These are phyloP conservation scores for Alosa alosa DNA, from an alignment of 2,113 vertebrate species.

Conservation along the genomic window DNA sequence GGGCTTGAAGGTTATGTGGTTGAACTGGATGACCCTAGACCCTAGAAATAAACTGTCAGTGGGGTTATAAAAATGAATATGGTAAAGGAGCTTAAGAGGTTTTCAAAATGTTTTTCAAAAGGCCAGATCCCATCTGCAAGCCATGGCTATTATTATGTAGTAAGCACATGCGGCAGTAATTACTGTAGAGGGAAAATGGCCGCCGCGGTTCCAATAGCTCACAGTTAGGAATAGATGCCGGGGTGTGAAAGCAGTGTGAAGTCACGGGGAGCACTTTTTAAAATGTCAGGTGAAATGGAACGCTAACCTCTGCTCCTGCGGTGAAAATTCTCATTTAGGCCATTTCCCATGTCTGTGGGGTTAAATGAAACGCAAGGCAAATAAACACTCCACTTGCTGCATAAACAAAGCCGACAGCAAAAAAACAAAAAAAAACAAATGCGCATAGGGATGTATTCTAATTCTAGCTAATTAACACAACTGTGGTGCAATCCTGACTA, in stretches of 20 bases:
- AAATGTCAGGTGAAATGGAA: constrained; percentile 12
- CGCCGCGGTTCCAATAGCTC: neutral
- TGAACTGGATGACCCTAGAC: neutral
- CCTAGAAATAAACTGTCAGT: constrained; percentile 1
- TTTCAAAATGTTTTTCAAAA: neutral
- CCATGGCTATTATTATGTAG: constrained; percentile 35
- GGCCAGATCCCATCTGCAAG: constrained; percentile 19
- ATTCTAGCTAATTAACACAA: neutral
- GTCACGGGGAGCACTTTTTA: neutral
- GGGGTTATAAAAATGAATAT: neutral
- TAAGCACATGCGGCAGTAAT: constrained; percentile 52
- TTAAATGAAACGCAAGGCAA: neutral
- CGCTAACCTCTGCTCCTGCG: neutral
- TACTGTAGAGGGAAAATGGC: constrained; percentile 40
- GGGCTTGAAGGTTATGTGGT: neutral
- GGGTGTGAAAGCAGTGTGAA: constrained; percentile 14
- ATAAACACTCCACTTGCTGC: neutral
- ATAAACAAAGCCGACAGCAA: neutral
- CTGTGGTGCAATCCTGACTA: neutral
- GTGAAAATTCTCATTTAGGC: neutral
- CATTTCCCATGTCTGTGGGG: neutral
- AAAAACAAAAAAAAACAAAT: neutral
- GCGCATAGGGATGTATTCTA: neutral
- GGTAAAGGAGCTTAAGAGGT: neutral
- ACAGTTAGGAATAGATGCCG: neutral